Conservation (phyloP, 1,140 invertebrate genomes). For the Anadara kagoshimensis region DNA sequence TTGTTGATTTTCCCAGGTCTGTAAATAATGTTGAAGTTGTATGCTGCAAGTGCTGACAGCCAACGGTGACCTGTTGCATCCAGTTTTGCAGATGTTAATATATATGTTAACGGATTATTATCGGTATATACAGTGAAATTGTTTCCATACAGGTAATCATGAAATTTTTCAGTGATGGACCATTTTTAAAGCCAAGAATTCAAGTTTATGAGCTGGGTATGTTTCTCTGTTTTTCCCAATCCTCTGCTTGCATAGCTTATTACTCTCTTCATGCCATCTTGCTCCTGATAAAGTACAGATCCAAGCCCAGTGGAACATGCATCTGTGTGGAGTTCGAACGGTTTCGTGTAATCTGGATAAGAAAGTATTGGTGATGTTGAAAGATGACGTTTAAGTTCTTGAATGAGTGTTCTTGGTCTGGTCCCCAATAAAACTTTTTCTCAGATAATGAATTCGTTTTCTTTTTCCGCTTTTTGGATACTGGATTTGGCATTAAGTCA, state of each 20-base stretch:
- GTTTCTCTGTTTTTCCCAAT: conserved; percentile 26
- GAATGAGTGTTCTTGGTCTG: conserved; percentile 35
- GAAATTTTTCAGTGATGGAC: conserved; percentile 38
- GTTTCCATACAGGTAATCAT: conserved; percentile 30
- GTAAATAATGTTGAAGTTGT: conserved; percentile 32
- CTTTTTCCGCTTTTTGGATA: conserved; percentile 10
- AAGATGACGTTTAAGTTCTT: conserved; percentile 55
- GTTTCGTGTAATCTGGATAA: conserved; percentile 61
- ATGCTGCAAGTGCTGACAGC: conserved; percentile 28
- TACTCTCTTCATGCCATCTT: conserved; percentile 17
- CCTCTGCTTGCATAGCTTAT: conserved; percentile 34
- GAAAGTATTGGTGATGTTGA: conserved; percentile 50
- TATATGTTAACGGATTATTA: conserved; percentile 31
- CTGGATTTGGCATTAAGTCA: conserved; percentile 46
- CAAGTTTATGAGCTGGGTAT: conserved; percentile 26
- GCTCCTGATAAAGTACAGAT: conserved; percentile 54
- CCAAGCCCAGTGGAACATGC: conserved; percentile 69
- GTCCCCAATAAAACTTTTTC: conserved; percentile 8
- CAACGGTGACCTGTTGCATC: conserved; percentile 40
- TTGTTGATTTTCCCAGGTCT: conserved; percentile 31
- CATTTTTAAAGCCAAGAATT: conserved; percentile 45
- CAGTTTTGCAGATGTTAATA: conserved; percentile 31
- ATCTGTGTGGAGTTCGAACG: conserved; percentile 74
- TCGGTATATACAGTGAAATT: conserved; percentile 31
- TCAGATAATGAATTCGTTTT: conserved; percentile 39